A percentile compares a stretch with the other conserved stretches of the same genome.
phyloP scores from a whole-genome alignment of 1,140 invertebrate genomes.

The Drosophila kohkoa region DNA sequence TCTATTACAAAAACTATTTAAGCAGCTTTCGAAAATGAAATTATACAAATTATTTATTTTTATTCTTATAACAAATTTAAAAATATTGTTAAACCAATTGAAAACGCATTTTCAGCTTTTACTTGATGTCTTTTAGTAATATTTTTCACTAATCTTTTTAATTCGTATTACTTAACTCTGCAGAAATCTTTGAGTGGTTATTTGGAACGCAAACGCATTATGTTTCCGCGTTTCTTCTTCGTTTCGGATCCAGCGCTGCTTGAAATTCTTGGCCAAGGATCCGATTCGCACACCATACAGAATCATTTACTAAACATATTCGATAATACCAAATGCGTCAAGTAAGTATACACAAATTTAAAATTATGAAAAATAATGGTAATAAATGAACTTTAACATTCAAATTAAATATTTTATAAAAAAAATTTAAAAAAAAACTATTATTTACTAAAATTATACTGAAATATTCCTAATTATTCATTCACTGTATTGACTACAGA shows the following conservation, averaged over 20 bases:
- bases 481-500: constrained; percentile 76
- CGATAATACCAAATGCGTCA: constrained; percentile 96
- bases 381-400: background rate
- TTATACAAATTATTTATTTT: background rate
- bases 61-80: background rate
- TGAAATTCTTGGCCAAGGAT: constrained; percentile 98
- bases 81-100: background rate
- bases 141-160: background rate
- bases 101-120: background rate
- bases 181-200: constrained; percentile 97
- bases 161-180: background rate
- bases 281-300: constrained; percentile 98
- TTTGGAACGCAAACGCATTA: constrained; percentile 96
- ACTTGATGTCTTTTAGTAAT: background rate
- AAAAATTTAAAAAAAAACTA: background rate
- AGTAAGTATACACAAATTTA: constrained; percentile 70
- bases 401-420: background rate
- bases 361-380: background rate
- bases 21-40: background rate
- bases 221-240: constrained; percentile 99
- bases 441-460: background rate
- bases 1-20: background rate
- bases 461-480: background rate
- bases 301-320: constrained; percentile 98
- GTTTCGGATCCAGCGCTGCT: constrained; percentile 98